A percentile compares a stretch with the other conserved stretches of the same genome.
phyloP scores from a whole-genome alignment of 2,797 vertebrate species.

The Aulostomus chinensis region DNA sequence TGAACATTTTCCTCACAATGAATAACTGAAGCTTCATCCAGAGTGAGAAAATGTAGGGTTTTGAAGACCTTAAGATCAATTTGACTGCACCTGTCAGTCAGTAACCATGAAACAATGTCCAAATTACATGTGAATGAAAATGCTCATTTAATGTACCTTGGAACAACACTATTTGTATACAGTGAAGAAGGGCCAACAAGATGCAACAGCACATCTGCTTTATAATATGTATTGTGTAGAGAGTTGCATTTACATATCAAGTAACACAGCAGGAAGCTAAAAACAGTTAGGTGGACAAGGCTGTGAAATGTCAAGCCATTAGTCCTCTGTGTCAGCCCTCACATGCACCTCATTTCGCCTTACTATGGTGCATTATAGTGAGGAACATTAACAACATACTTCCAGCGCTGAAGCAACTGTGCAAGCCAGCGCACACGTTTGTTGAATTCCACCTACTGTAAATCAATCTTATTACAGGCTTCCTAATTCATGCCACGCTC shows the following conservation, averaged over 20 bases:
- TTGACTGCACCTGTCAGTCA: too few relatives aligned
- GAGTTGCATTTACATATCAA: not conserved
- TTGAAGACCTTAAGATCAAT: too few relatives aligned
- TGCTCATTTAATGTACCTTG: conserved; percentile 4
- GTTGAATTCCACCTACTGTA: conserved; percentile 11
- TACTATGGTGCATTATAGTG: not conserved
- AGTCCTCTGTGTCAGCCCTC: not conserved
- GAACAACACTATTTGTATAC: too few relatives aligned
- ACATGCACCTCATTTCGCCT: not conserved
- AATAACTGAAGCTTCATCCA: conserved; percentile 7
- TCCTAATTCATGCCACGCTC: conserved; percentile 16
- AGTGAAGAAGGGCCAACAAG: too few relatives aligned
- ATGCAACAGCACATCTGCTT: too few relatives aligned
- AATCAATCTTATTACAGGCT: conserved; percentile 27
- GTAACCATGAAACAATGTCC: too few relatives aligned
- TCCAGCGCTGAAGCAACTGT: not conserved
- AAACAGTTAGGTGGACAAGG: too few relatives aligned
- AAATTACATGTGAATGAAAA: not conserved
- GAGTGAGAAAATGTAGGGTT: too few relatives aligned
- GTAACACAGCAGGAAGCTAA: not conserved
- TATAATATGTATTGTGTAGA: too few relatives aligned
- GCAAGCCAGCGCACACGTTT: not conserved
- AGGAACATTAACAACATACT: not conserved
- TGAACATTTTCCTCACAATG: too few relatives aligned
- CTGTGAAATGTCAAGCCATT: not conserved